Percentiles rank a stretch among this genome's conserved stretches.
These are phyloP conservation scores for Drosophila jambulina DNA, from an alignment of 1,140 invertebrate genomes.

Conservation along the genomic window DNA sequence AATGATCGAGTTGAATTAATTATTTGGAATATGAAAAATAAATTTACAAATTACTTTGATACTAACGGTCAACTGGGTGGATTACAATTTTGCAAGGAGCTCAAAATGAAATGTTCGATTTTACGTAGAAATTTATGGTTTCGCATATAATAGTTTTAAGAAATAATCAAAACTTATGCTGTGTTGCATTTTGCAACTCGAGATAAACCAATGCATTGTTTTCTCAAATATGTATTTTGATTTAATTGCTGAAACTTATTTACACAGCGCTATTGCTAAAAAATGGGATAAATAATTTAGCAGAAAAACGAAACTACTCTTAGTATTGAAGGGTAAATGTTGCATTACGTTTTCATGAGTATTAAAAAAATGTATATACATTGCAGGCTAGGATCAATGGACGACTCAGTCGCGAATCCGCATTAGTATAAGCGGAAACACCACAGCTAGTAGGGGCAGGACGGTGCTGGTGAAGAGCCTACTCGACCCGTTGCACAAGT, in stretches of 20 bases:
- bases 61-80: neutral
- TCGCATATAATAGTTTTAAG: neutral
- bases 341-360: constrained; percentile 23
- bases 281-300: neutral
- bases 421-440: neutral
- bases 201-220: neutral
- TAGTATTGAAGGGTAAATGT: neutral
- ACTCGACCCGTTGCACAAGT: constrained; percentile 90
- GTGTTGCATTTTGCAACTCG: neutral
- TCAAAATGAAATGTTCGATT: neutral
- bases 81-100: neutral
- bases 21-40: neutral
- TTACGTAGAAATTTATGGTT: too few species aligned
- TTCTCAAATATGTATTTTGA: constrained; percentile 4
- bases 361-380: constrained; percentile 34
- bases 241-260: constrained; percentile 7
- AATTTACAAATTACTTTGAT: neutral
- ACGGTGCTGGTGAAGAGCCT: neutral
- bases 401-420: constrained; percentile 1
- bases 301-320: neutral
- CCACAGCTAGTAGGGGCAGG: neutral
- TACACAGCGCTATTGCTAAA: neutral
- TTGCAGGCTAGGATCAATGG: constrained; percentile 2
- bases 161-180: neutral
- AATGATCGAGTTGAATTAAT: neutral